These are phyloP conservation scores for Melanostigma gelatinosum DNA, from an alignment of 2,113 vertebrate species.

Conservation along the genomic window DNA sequence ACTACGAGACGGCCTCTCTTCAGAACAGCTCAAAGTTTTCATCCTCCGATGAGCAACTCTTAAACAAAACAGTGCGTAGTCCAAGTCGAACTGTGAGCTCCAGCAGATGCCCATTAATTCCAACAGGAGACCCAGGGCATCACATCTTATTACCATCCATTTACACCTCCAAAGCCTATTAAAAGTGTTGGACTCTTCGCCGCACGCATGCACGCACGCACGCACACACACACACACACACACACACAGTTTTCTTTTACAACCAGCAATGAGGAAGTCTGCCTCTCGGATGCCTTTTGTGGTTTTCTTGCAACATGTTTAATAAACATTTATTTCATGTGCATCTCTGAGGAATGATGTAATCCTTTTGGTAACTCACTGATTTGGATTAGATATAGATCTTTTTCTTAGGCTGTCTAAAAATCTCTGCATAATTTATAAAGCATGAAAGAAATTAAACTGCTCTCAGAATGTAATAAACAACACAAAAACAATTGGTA, in stretches of 20 bases:
- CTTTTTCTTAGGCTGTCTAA: not conserved
- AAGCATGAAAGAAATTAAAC: too few relatives aligned
- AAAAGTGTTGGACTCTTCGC: slow-evolving; percentile 56
- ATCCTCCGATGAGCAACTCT: slow-evolving; percentile 48
- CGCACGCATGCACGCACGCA: too few relatives aligned
- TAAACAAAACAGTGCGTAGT: slow-evolving; percentile 60
- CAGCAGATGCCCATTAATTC: slow-evolving; percentile 68
- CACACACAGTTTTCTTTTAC: slow-evolving; percentile 36
- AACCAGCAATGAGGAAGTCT: slow-evolving; percentile 50
- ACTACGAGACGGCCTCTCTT: not conserved
- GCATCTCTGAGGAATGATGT: slow-evolving; percentile 42
- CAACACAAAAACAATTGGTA: not conserved
- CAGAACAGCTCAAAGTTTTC: slow-evolving; percentile 45
- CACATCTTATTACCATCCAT: slow-evolving; percentile 65
- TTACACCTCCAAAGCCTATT: slow-evolving; percentile 66
- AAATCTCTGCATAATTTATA: not conserved
- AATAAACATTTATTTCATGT: slow-evolving; percentile 12
- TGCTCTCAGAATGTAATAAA: not conserved
- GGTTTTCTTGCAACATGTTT: slow-evolving; percentile 23
- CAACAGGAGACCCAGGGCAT: slow-evolving; percentile 51
- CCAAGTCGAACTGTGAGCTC: slow-evolving; percentile 54
- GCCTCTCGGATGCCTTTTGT: slow-evolving; percentile 35
- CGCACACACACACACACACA: too few relatives aligned
- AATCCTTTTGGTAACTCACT: slow-evolving; percentile 42
- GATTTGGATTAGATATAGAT: slow-evolving; percentile 36